phyloP scores from a whole-genome alignment of 2,113 vertebrate genomes.

The Hippocampus comes region DNA sequence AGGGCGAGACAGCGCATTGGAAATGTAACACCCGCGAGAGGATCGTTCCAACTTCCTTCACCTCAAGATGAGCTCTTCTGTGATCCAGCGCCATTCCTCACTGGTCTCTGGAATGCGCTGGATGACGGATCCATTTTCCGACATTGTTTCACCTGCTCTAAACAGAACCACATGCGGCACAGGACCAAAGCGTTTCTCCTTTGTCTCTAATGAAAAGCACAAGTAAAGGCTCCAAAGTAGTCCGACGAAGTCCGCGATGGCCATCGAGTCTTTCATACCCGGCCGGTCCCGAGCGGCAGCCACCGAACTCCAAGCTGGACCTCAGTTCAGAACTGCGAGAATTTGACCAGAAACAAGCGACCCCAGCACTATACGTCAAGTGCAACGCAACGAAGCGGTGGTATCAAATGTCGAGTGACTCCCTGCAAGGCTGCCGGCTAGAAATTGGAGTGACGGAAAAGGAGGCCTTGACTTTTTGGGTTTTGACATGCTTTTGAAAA shows the following conservation, averaged over 20 bases:
- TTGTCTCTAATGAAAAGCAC: constrained; percentile 75
- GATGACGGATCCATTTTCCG: constrained; percentile 78
- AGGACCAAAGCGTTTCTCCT: constrained; percentile 53
- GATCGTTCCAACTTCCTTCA: constrained; percentile 34
- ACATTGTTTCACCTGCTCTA: constrained; percentile 80
- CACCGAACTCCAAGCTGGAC: constrained; percentile 41
- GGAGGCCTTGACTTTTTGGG: constrained; percentile 55
- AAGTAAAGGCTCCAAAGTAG: constrained; percentile 51
- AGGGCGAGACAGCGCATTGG: background rate
- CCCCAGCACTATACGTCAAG: constrained; percentile 46
- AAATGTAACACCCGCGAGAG: constrained; percentile 1
- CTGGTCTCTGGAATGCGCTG: constrained; percentile 64
- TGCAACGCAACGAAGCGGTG: constrained; percentile 45
- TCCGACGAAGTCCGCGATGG: constrained; percentile 30
- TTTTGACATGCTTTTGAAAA: constrained; percentile 42
- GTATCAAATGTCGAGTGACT: constrained; percentile 41
- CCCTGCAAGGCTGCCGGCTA: constrained; percentile 18
- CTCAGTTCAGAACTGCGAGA: constrained; percentile 15
- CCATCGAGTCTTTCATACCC: constrained; percentile 15
- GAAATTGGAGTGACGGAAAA: constrained; percentile 40
- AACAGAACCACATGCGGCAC: constrained; percentile 72
- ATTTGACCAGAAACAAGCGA: constrained; percentile 38
- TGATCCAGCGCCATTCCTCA: constrained; percentile 71
- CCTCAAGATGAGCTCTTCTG: constrained; percentile 63
- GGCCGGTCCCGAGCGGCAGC: background rate